Evolutionary conservation across 2,888 invertebrate species (phyloP), one percentile per base, ranked within the genome.

Genomic region (Teinopalpus imperialis): DNA sequence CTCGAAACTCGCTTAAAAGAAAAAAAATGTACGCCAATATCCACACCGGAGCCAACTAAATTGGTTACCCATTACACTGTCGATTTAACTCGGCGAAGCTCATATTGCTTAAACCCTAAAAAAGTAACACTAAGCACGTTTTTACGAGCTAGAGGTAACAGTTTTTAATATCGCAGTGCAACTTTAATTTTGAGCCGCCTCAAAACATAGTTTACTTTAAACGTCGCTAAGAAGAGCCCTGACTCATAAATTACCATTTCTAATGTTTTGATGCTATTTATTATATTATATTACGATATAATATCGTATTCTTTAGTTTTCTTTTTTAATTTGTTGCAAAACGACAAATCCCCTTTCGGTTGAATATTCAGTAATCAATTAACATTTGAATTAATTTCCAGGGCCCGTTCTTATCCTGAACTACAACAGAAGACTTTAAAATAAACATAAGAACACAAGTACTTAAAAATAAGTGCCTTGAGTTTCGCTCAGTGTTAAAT

Each of bases 331-430:
- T n/a, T n/a, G n/a, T n/a, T n/a, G n/a, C n/a, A n/a, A n/a, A n/a
- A n/a, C n/a, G n/a, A n/a, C n/a, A n/a, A n/a, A n/a, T n/a, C n/a
- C n/a, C n/a, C n/a, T n/a, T n/a, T n/a, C n/a, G n/a, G n/a, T n/a
- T n/a, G n/a, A n/a, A n/a, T n/a, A n/a, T n/a, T n/a, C n/a, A n/a
- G n/a, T n/a, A n/a, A n/a, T n/a, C n/a, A n/a, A n/a, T n/a, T 48
- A 48, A 52, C 51, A 16, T 39, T 55, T 34, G 48, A 55, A 75
- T 83, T 83, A 70, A 76, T 83, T 85, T 85, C 70, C 87, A 86
- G 85, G 74, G 73, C 73, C 80, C 61, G 77, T 76, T 80, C 65
- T 81, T 76, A 71, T 78, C 81, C 74, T 87, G 88, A 87, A 81
- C 76, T 62, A 51, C 77, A 71, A 57, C 59, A 59, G 81, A 86